Conservation (phyloP, 64 coral and sea anemone species). For the Dendronephthya gigantea region DNA sequence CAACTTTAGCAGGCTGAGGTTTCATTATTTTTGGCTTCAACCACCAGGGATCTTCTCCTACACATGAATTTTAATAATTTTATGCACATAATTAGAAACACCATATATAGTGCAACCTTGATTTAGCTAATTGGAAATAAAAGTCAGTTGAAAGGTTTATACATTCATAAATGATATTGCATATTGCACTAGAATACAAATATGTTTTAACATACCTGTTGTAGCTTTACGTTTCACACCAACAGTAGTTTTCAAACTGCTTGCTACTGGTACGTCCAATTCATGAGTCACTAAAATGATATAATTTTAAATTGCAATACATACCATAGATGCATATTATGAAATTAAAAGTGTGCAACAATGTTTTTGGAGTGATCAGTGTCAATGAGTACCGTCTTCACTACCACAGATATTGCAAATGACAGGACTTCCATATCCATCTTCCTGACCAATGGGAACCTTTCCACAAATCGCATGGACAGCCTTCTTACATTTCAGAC, state of each 20-base stretch:
- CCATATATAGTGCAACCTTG: not conserved
- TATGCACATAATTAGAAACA: not conserved
- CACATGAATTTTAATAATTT: not conserved
- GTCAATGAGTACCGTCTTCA: not conserved
- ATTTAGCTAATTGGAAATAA: not conserved
- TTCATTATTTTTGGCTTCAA: not conserved
- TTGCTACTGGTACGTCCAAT: not conserved
- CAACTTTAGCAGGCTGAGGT: not conserved
- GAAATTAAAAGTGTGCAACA: not conserved
- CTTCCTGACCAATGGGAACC: not conserved
- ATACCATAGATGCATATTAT: too few relatives aligned
- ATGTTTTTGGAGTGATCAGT: not conserved
- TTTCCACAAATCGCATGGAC: slow-evolving; percentile 18
- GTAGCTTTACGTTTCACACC: slow-evolving; percentile 17
- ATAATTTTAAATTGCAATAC: not conserved
- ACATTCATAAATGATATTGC: not conserved
- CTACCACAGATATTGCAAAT: not conserved
- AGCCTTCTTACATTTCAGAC: not conserved
- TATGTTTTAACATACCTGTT: not conserved
- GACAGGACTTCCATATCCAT: not conserved
- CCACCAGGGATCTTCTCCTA: not conserved
- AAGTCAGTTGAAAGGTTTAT: not conserved
- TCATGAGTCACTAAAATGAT: not conserved
- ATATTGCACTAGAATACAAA: not conserved
- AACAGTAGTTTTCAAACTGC: not conserved